These are phyloP conservation scores for Acrocephalus kingi DNA, from an alignment of 2,113 vertebrate genomes.

Conservation along the genomic window DNA sequence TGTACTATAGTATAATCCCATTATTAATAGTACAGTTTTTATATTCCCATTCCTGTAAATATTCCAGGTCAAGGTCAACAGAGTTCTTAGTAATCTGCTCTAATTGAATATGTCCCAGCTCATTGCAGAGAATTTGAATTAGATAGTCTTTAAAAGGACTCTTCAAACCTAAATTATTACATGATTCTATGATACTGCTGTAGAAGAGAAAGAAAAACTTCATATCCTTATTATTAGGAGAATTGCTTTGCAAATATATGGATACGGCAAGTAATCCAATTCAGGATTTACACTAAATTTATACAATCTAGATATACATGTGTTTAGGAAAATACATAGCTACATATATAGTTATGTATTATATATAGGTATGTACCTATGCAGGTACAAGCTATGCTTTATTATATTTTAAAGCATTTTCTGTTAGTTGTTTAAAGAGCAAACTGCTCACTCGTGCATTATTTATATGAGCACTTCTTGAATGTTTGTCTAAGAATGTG, in stretches of 20 bases:
- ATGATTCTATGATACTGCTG: neutral
- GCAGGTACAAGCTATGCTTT: neutral
- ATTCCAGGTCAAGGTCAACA: neutral
- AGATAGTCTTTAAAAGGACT: neutral
- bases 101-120: neutral
- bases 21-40: neutral
- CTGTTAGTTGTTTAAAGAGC: neutral
- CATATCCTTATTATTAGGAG: neutral
- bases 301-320: neutral
- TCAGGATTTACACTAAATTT: neutral
- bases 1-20: neutral
- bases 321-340: neutral
- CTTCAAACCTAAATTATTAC: neutral
- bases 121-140: neutral
- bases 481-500: neutral
- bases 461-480: neutral
- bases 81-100: neutral
- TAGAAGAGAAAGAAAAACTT: neutral
- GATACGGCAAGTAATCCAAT: neutral
- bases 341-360: neutral
- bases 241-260: neutral
- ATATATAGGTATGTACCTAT: neutral
- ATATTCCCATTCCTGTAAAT: neutral
- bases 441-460: neutral
- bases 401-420: neutral